These are phyloP conservation scores for Dendrolimus pini DNA, from an alignment of 2,888 invertebrate species.

Conservation along the genomic window DNA sequence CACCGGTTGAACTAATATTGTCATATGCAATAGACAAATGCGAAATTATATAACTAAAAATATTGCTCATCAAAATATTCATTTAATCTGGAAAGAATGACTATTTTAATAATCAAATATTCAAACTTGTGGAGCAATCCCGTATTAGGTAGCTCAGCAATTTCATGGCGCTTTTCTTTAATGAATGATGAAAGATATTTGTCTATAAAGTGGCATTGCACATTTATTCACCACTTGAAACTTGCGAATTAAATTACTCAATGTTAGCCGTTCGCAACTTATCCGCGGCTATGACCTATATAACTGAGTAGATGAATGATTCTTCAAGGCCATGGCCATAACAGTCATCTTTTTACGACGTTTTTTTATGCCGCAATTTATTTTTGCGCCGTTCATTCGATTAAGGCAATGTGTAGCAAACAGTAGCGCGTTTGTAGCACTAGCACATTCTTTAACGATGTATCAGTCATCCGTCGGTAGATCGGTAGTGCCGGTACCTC, in stretches of 20 bases:
- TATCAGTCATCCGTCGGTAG: slow-evolving; percentile 21
- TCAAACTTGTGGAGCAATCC: too few relatives aligned
- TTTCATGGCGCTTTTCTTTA: too few relatives aligned
- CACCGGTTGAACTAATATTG: too few relatives aligned
- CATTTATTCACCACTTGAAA: slow-evolving; percentile 3
- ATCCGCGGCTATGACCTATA: neutral
- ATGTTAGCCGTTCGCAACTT: neutral
- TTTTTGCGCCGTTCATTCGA: slow-evolving; percentile 23
- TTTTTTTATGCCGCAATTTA: slow-evolving; percentile 17
- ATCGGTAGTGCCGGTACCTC: slow-evolving; percentile 11
- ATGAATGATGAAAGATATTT: too few relatives aligned
- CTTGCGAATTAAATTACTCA: neutral
- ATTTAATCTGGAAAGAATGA: too few relatives aligned
- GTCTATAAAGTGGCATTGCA: neutral
- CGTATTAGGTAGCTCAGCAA: too few relatives aligned
- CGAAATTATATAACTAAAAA: too few relatives aligned
- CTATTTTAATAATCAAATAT: too few relatives aligned
- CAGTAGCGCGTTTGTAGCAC: slow-evolving; percentile 26
- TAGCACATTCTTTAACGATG: slow-evolving; percentile 41
- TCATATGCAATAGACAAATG: too few relatives aligned
- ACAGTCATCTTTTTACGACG: slow-evolving; percentile 2
- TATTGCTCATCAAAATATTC: too few relatives aligned
- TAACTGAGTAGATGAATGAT: neutral
- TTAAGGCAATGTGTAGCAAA: slow-evolving; percentile 34
- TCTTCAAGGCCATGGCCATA: neutral